Conservation (phyloP, 2,888 invertebrate species). For the Cylloceria caligata region DNA sequence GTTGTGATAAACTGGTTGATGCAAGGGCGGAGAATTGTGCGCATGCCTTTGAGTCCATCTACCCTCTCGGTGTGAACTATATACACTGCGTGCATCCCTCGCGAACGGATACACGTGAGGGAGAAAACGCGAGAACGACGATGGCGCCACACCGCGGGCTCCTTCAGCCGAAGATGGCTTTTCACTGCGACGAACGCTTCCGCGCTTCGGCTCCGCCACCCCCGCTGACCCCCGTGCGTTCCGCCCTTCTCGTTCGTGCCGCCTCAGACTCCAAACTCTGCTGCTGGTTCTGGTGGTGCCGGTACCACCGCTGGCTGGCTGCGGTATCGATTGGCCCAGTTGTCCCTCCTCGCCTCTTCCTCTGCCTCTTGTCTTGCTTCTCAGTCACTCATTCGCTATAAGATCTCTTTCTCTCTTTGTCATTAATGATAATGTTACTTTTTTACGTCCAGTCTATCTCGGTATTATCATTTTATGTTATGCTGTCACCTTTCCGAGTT, state of each 20-base stretch:
- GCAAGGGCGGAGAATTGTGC: conserved; percentile 57
- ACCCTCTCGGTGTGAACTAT: conserved; percentile 28
- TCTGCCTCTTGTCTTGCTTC: conserved; percentile 52
- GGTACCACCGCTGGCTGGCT: conserved; percentile 73
- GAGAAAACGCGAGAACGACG: conserved; percentile 49
- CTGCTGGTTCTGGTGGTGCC: conserved; percentile 72
- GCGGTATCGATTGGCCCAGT: conserved; percentile 82
- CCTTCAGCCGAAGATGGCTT: conserved; percentile 58
- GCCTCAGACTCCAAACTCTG: conserved; percentile 61
- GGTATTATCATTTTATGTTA: background rate
- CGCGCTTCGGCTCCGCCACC: conserved; percentile 34
- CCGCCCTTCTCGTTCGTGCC: conserved; percentile 61
- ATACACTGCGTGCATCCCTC: conserved; percentile 28
- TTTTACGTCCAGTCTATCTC: background rate
- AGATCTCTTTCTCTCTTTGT: conserved; percentile 13
- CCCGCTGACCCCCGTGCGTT: conserved; percentile 52
- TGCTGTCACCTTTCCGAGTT: no score
- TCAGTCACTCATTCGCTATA: conserved; percentile 55
- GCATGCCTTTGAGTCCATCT: conserved; percentile 55
- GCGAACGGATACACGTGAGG: conserved; percentile 40
- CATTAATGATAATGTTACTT: background rate
- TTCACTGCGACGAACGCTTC: conserved; percentile 61
- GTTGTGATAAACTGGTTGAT: conserved; percentile 63
- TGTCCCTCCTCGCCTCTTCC: conserved; percentile 77
- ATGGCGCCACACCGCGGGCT: conserved; percentile 68